Conservation (phyloP, 2,113 vertebrate genomes). For the Bagarius yarrelli region DNA sequence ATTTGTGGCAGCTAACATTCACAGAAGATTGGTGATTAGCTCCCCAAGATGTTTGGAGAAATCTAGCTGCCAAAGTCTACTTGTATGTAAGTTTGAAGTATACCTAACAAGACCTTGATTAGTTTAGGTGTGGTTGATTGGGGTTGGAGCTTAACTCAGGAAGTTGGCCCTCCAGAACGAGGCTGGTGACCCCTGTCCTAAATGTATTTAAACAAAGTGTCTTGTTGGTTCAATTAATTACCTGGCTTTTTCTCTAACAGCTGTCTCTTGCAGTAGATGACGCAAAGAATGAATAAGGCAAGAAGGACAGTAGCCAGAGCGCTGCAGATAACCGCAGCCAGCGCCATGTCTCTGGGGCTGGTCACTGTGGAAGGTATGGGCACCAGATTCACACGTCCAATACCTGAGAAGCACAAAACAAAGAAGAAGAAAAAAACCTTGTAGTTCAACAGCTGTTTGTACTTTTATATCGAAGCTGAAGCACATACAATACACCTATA, state of each 20-base stretch:
- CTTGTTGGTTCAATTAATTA: background rate
- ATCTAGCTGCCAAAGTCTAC: no score
- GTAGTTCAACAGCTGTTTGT: no score
- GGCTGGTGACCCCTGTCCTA: no score
- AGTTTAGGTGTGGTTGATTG: no score
- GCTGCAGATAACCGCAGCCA: constrained; percentile 94
- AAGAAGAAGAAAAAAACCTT: background rate
- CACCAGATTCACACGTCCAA: constrained; percentile 89
- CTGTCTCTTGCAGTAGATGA: constrained; percentile 96
- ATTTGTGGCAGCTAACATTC: no score
- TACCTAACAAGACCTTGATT: no score
- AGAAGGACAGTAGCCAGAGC: constrained; percentile 90
- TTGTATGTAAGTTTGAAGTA: no score
- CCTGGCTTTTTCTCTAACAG: constrained; percentile 94
- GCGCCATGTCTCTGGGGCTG: constrained; percentile 88
- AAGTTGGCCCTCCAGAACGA: no score
- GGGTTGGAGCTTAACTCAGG: no score
- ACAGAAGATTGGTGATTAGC: no score
- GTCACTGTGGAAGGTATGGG: constrained; percentile 84
- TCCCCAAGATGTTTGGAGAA: no score
- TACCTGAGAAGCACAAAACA: constrained; percentile 68
- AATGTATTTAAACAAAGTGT: background rate
- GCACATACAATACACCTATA: background rate
- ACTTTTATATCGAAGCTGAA: background rate
- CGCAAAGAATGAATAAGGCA: constrained; percentile 89